Base-by-base conservation (phyloP, 30 jellyfish, hydroid and myxozoan species). In the Turritopsis dohrnii region DNA sequence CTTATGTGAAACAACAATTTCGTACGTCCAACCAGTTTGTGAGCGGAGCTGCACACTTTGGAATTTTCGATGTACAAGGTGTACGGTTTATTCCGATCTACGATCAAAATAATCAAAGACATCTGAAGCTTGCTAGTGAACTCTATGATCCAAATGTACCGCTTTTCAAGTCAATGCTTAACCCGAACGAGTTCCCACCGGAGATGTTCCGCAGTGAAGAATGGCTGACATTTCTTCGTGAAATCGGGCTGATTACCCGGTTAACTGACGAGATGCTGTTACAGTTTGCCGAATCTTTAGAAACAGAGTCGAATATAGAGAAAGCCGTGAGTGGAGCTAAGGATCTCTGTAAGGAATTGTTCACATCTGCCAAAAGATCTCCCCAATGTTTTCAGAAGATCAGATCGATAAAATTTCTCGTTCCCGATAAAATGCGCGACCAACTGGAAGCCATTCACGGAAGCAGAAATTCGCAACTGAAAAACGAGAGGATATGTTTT, bases 61-160 rank as follows among this genome's bases (percentile, higher is more conserved):
- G 19, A 27, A 69, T 41, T 3, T 41, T 41, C 60, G 9, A 41
- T 41, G 5, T 41, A 41, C 60, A 41, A 41, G 60, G 5, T 13
- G 13, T 41, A 5, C 60, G 9, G 13, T 69, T 27, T 9, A n/a
- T 27, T 27, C 30, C 30, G 22, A 69, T n/a, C 28, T 69, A n/a
- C 30, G 19, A 9, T 69, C 23, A 1, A 69, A 69, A 19, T 69
- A 69, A 27, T 27, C 31, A 69, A 69, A 27, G 77, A 21, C 77
- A 69, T 7, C 28, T n/a, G 8, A 69, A 69, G 19, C 8, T 16
- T 7, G 31, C 77, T 8, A 69, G 19, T 7, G 81, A 65, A 28
- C 84, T 89, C 29, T 89, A 52, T 66, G 94, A 89, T 53, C 94
- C 96, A n/a, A 83, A 54, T 26, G 79, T 79, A 16, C 60, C 19